Percentiles rank a stretch among this genome's conserved stretches.
Conservation (phyloP, 2,797 vertebrate species). For the Myoxocephalus aenaeus region DNA sequence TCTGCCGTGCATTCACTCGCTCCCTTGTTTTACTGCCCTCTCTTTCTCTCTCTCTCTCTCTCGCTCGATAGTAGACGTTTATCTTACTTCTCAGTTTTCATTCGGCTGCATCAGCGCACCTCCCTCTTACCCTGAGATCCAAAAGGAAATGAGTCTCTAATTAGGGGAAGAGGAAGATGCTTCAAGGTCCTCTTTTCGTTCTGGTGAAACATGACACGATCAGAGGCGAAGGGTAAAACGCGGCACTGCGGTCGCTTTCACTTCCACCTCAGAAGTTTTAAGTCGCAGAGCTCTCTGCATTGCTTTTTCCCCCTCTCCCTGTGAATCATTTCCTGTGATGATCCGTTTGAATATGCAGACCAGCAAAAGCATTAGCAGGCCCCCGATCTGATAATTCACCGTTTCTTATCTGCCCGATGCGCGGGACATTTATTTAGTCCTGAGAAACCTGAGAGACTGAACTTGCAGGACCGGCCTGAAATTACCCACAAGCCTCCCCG, state of each 20-base stretch:
- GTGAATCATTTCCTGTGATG: constrained; percentile 54
- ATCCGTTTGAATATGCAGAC: constrained; percentile 3
- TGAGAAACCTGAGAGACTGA: constrained; percentile 30
- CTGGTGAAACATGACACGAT: constrained; percentile 40
- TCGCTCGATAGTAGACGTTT: constrained; percentile 2
- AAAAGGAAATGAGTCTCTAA: constrained; percentile 65
- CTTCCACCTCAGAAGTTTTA: constrained; percentile 57
- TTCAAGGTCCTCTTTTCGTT: constrained; percentile 67
- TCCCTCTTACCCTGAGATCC: constrained; percentile 29
- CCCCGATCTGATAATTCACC: neutral
- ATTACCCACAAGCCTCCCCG: constrained; percentile 15
- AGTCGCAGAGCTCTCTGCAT: neutral
- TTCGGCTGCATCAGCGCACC: neutral
- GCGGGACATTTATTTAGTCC: neutral
- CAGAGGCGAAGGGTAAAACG: constrained; percentile 1
- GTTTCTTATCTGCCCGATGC: neutral
- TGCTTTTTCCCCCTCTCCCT: neutral
- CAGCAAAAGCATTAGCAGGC: neutral
- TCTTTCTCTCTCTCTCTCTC: neutral
- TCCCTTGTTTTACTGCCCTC: constrained; percentile 1
- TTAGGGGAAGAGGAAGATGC: constrained; percentile 64
- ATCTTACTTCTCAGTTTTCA: constrained; percentile 51
- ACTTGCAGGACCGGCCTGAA: neutral
- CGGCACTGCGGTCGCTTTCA: constrained; percentile 63
- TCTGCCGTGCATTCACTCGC: constrained; percentile 12